Conservation (phyloP, 2,888 invertebrate species). For the Amiota minor region DNA sequence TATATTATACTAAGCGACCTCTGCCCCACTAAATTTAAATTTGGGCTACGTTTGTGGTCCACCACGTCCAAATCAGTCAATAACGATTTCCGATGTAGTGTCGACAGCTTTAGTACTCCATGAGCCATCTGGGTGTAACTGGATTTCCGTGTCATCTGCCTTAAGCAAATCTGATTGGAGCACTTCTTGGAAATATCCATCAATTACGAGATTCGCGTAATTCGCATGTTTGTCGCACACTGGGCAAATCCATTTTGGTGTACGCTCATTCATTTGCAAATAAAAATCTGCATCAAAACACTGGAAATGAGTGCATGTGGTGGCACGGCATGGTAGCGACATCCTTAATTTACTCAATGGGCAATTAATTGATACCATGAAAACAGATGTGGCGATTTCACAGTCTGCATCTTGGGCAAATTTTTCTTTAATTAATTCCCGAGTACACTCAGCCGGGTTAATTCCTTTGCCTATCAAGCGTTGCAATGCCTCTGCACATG, state of each 20-base stretch:
- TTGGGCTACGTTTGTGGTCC: too few species aligned
- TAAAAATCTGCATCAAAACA: slow-evolving; percentile 97
- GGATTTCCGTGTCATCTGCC: slow-evolving; percentile 85
- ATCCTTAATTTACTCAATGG: slow-evolving; percentile 94
- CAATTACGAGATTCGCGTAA: slow-evolving; percentile 93
- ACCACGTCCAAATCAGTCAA: too few species aligned
- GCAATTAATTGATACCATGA: slow-evolving; percentile 94
- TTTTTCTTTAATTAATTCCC: slow-evolving; percentile 89
- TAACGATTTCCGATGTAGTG: slow-evolving; percentile 71
- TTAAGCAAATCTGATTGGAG: slow-evolving; percentile 80
- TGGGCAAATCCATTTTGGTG: slow-evolving; percentile 98
- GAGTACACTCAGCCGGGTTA: slow-evolving; percentile 91
- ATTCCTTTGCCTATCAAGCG: slow-evolving; percentile 89
- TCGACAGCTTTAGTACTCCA: slow-evolving; percentile 81
- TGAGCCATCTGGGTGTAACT: slow-evolving; percentile 86
- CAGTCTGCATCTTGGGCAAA: too few species aligned
- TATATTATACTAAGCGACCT: too few species aligned
- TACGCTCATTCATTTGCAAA: slow-evolving; percentile 98
- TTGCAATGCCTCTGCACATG: slow-evolving; percentile 86
- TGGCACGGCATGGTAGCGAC: slow-evolving; percentile 88
- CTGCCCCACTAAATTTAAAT: too few species aligned
- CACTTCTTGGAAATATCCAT: slow-evolving; percentile 92
- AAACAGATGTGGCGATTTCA: too few species aligned
- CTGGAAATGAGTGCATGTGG: slow-evolving; percentile 94
- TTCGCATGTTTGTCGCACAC: slow-evolving; percentile 95